Evolutionary conservation across 2,888 invertebrate genomes (phyloP).

Genomic region (Ennomos erosarius): DNA sequence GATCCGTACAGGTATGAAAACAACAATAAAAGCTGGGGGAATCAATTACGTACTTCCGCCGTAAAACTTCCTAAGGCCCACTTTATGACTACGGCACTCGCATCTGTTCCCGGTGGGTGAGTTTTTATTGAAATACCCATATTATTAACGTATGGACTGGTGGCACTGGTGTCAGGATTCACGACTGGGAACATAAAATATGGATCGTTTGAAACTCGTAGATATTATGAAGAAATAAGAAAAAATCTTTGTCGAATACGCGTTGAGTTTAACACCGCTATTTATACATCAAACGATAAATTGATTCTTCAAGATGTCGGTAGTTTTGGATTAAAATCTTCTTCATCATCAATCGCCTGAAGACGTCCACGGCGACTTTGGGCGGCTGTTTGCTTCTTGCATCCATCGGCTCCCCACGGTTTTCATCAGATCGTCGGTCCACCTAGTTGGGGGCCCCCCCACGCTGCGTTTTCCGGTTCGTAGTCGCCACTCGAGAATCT

Average conservation of each 20-base stretch:
- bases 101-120: slow-evolving; percentile 55
- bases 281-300: slow-evolving; percentile 3
- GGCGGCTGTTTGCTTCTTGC: too few relatives aligned
- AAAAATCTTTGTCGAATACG: slow-evolving; percentile 18
- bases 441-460: too few relatives aligned
- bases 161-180: slow-evolving; percentile 41
- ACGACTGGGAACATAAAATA: slow-evolving; percentile 39
- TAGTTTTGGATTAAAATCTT: too few relatives aligned
- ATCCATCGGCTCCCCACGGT: too few relatives aligned
- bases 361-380: too few relatives aligned
- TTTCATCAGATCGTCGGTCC: too few relatives aligned
- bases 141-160: slow-evolving; percentile 48
- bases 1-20: slow-evolving; percentile 36
- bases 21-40: slow-evolving; percentile 45
- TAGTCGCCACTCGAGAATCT: too few relatives aligned
- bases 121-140: slow-evolving; percentile 58
- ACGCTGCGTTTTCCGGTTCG: too few relatives aligned
- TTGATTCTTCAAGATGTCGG: background rate
- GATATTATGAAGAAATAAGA: slow-evolving; percentile 35
- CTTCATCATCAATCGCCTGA: too few relatives aligned
- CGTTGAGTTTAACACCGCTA: slow-evolving; percentile 17
- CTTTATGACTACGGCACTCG: slow-evolving; percentile 56
- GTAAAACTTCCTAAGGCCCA: slow-evolving; percentile 53
- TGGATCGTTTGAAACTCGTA: slow-evolving; percentile 32
- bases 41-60: slow-evolving; percentile 56